A percentile compares a stretch with the other conserved stretches of the same genome.
Evolutionary conservation across 2,888 invertebrate genomes (phyloP).

Genomic region (Eupeodes latifasciatus): DNA sequence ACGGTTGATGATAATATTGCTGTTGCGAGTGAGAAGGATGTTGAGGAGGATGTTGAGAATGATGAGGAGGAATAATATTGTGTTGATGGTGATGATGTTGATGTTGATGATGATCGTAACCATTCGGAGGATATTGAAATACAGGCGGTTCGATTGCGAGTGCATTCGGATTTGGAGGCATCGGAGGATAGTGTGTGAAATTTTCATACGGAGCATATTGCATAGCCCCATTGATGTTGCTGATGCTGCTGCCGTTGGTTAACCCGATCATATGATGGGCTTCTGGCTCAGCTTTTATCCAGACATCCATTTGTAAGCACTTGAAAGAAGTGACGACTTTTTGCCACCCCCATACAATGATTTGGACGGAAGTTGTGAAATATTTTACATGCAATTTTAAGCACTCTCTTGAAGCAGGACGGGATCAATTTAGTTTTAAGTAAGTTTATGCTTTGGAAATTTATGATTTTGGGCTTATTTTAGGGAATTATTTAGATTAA

Average conservation of each 20-base stretch:
- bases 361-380: conserved; percentile 36
- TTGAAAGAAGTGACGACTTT: conserved; percentile 68
- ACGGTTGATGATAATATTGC: conserved; percentile 46
- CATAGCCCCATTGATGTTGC: conserved; percentile 5
- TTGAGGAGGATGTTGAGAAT: neutral
- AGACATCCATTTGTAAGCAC: conserved; percentile 74
- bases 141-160: conserved; percentile 49
- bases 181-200: conserved; percentile 52
- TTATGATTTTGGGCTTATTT: conserved; percentile 32
- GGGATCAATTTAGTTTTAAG: neutral
- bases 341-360: conserved; percentile 73
- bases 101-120: conserved; percentile 40
- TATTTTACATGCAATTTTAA: conserved; percentile 15
- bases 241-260: conserved; percentile 29
- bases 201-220: conserved; percentile 66
- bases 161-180: conserved; percentile 34
- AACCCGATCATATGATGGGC: conserved; percentile 72
- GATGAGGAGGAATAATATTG: neutral
- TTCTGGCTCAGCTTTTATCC: conserved; percentile 73
- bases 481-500: conserved; percentile 56
- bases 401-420: neutral
- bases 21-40: conserved; percentile 51
- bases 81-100: conserved; percentile 15
- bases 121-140: conserved; percentile 58
- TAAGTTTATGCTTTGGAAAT: conserved; percentile 26